Evolutionary conservation across 1,140 invertebrate species (phyloP).

Genomic region (Temnothorax longispinosus): DNA sequence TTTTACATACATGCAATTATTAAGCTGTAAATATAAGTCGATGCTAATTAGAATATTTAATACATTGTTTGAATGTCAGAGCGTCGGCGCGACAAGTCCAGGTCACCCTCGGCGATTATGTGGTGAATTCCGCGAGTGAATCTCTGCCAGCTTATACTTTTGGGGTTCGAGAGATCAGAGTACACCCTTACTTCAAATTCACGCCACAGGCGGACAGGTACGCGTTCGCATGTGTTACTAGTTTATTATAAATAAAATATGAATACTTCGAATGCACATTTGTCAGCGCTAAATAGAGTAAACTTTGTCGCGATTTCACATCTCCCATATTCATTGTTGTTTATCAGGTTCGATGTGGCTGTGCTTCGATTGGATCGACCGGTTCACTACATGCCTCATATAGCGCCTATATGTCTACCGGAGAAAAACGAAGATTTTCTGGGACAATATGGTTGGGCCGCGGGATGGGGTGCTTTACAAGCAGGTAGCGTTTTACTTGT

Average conservation of each 20-base stretch:
- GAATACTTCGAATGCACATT: neutral
- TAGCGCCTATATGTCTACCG: constrained; percentile 96
- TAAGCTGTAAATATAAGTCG: neutral
- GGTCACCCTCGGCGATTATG: constrained; percentile 96
- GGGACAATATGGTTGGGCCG: constrained; percentile 96
- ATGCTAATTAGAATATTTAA: neutral
- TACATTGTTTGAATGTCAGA: constrained; percentile 80
- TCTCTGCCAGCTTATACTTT: constrained; percentile 96
- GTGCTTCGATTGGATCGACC: constrained; percentile 95
- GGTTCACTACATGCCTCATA: constrained; percentile 96
- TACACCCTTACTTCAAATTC: constrained; percentile 98
- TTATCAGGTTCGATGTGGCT: constrained; percentile 93
- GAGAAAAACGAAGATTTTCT: constrained; percentile 96
- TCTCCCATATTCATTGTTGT: neutral
- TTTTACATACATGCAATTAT: neutral
- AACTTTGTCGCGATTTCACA: neutral
- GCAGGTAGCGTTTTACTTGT: constrained; percentile 84
- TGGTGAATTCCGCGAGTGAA: constrained; percentile 96
- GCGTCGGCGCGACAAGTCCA: constrained; percentile 95
- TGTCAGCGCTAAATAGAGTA: neutral
- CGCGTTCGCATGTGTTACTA: neutral
- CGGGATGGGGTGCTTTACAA: constrained; percentile 97
- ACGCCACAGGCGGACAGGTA: constrained; percentile 94
- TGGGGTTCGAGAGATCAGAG: constrained; percentile 94
- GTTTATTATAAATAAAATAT: neutral